A percentile compares a stretch with the other conserved stretches of the same genome.
phyloP scores from a whole-genome alignment of 2,888 invertebrate species.

The Trichopria drosophilae region DNA sequence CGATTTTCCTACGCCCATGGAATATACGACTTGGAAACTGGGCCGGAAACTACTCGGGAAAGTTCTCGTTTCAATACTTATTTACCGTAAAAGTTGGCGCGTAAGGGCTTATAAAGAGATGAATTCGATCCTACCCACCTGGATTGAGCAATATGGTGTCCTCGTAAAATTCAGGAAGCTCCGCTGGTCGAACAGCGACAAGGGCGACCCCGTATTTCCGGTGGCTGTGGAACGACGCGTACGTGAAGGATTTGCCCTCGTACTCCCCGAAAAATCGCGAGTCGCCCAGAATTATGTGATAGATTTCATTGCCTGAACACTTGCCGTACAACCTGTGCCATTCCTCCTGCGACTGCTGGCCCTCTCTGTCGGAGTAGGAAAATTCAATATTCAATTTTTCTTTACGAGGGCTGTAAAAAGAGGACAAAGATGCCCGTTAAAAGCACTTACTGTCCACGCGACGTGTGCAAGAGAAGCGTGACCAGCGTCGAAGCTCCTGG shows the following conservation, averaged over 20 bases:
- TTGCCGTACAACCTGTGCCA: conserved; percentile 99
- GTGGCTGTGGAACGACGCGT: conserved; percentile 98
- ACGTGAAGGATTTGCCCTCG: conserved; percentile 99
- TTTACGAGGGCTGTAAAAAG: too few relatives aligned
- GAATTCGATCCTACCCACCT: conserved; percentile 39
- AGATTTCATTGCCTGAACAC: conserved; percentile 99
- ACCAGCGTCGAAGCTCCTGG: conserved; percentile 97
- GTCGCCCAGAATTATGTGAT: conserved; percentile 92
- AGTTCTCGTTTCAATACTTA: too few relatives aligned
- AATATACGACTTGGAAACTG: too few relatives aligned
- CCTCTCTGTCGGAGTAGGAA: conserved; percentile 70
- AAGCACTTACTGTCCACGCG: conserved; percentile 90
- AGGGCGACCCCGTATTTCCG: conserved; percentile 97
- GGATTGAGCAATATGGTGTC: conserved; percentile 96
- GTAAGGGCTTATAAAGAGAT: too few relatives aligned
- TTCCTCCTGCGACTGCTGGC: conserved; percentile 92
- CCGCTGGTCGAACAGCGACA: conserved; percentile 91
- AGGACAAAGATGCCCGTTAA: background rate
- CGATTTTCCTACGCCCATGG: too few relatives aligned
- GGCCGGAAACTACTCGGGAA: too few relatives aligned
- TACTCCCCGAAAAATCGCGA: conserved; percentile 98
- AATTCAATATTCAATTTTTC: background rate
- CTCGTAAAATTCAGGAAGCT: conserved; percentile 91
- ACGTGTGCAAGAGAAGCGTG: conserved; percentile 92
- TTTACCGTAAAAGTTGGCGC: too few relatives aligned